A percentile compares a stretch with the other conserved stretches of the same genome.
phyloP scores from a whole-genome alignment of 2,113 vertebrate species.

The Turnix velox region DNA sequence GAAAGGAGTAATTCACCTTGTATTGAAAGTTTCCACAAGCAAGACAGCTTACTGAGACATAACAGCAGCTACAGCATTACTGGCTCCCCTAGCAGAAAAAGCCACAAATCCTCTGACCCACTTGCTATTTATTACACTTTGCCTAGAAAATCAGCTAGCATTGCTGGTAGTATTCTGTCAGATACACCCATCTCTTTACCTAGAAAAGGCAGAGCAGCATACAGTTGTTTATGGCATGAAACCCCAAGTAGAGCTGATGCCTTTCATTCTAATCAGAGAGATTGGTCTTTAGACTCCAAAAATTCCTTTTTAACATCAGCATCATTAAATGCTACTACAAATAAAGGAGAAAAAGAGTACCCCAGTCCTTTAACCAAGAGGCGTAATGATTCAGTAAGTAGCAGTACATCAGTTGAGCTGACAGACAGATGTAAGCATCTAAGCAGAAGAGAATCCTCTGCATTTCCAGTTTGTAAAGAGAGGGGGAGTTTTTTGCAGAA shows the following conservation, averaged over 20 bases:
- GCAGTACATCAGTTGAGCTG: not conserved
- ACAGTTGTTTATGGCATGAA: not conserved
- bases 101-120: not conserved
- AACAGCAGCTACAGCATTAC: not conserved
- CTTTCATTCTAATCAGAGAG: not conserved
- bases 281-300: not conserved
- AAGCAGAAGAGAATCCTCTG: slow-evolving; percentile 27
- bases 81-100: not conserved
- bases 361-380: not conserved
- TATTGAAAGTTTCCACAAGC: slow-evolving; percentile 36
- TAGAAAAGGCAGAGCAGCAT: slow-evolving; percentile 1
- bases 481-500: slow-evolving; percentile 60
- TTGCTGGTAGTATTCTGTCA: slow-evolving; percentile 5
- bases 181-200: slow-evolving; percentile 25
- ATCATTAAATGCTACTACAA: not conserved
- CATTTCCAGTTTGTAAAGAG: slow-evolving; percentile 18
- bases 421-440: not conserved
- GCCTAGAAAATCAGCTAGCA: slow-evolving; percentile 67
- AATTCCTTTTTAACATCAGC: not conserved
- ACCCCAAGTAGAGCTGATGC: not conserved
- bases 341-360: not conserved
- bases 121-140: slow-evolving; percentile 59
- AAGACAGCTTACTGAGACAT: not conserved
- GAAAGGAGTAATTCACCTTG: slow-evolving; percentile 14
- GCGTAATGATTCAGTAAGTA: not conserved